Conservation (phyloP, 2,797 vertebrate species). For the Luscinia megarhynchos region DNA sequence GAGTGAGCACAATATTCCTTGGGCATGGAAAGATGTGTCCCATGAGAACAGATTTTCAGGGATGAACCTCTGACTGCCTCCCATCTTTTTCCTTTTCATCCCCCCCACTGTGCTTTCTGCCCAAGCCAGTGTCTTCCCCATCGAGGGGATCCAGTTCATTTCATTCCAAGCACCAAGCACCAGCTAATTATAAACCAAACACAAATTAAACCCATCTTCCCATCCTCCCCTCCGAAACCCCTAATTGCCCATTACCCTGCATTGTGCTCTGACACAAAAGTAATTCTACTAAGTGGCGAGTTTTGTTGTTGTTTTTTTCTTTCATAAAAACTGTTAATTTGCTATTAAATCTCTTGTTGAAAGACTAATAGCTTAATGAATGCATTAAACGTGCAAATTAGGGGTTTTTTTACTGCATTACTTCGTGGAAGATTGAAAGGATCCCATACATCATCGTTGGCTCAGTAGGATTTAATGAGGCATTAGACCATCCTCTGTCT, state of each 20-base stretch:
- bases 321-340: conserved; percentile 80
- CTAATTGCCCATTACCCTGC: conserved; percentile 67
- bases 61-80: not conserved
- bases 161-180: conserved; percentile 39
- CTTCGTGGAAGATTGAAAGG: conserved; percentile 77
- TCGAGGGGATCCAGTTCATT: conserved; percentile 40
- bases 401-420: conserved; percentile 65
- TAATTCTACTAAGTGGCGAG: conserved; percentile 67
- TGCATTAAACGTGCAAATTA: conserved; percentile 82
- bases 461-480: conserved; percentile 78
- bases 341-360: conserved; percentile 81
- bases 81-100: not conserved
- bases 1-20: not conserved
- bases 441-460: conserved; percentile 74
- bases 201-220: conserved; percentile 67
- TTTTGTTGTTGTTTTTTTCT: conserved; percentile 68
- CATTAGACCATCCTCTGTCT: conserved; percentile 78
- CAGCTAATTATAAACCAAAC: conserved; percentile 68
- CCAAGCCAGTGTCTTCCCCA: not conserved
- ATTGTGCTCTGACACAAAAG: conserved; percentile 61
- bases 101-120: not conserved
- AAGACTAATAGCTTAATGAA: conserved; percentile 83
- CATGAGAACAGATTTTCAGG: not conserved
- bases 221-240: conserved; percentile 51
- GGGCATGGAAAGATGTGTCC: not conserved